Base-by-base conservation (phyloP, 2,113 vertebrate species). In the Isurus oxyrinchus region DNA sequence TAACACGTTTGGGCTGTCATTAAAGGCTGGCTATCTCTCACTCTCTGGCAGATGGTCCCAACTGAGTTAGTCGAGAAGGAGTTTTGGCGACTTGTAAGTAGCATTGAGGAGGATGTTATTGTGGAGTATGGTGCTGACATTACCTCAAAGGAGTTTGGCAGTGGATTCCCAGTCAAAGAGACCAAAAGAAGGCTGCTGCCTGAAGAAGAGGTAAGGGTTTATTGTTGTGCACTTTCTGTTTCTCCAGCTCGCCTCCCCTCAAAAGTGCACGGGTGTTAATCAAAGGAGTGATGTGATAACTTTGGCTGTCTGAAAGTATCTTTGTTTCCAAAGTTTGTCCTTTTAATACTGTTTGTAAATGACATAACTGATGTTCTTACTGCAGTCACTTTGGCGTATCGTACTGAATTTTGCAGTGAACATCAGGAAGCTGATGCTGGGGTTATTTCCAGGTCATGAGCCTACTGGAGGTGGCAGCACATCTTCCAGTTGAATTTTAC, bases 51-150 rank as follows among this genome's bases (percentile, higher is more conserved):
- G 99, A 99, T 99, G 99, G 99, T 99, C 96, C 99, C 99, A 59
- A 99, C 99, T 3, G 99, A 99, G 97, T 97, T 99, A 35, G 99
- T 99, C 97, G 99, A 99, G 97, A 99, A 99, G 94, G 99, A 99
- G 97, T 99, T 99, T 97, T 99, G 99, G 99, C 97, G 99, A 3
- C 97, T 99, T 97, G 99, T 99, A 96, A 99, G 99, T 97, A 99
- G 99, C 97, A 99, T 99, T 95, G 99, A 99, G 97, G 99, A 99
- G 97, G 99, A 99, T 8, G 99, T 99, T 72, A 99, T 99, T 96
- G 99, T 99, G 87, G 99, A 99, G 84, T 99, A 99, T 31, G 99
- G 99, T 49, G 99, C 99, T 0, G 99, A 99, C 97, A 99, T 99
- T 97, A 99, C 99, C 96, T 99, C 99, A 96, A 99, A 99, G 97